Evolutionary conservation across 2,888 invertebrate genomes (phyloP).

Genomic region (Nineta flava): DNA sequence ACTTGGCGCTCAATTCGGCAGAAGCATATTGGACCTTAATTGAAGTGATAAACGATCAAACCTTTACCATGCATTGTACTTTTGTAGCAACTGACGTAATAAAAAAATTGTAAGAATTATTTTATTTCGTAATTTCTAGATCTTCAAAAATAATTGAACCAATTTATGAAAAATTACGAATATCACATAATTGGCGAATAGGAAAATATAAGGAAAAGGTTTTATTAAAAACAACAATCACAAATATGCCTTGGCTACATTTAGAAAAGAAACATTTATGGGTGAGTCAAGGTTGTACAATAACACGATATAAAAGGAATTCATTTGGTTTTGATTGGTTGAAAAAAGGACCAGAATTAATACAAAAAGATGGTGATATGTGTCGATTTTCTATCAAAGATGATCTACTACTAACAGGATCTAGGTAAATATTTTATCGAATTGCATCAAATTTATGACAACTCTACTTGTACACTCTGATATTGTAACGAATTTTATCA

Average conservation of each 20-base stretch:
- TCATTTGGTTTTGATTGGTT: constrained; percentile 12
- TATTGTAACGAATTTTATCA: too few relatives aligned
- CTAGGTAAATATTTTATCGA: constrained; percentile 20
- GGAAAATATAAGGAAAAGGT: constrained; percentile 33
- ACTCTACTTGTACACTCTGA: too few relatives aligned
- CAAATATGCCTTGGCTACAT: constrained; percentile 36
- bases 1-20: too few relatives aligned
- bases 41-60: too few relatives aligned
- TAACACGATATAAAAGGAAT: constrained; percentile 23
- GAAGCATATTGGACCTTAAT: too few relatives aligned
- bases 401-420: constrained; percentile 26
- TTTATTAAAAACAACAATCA: constrained; percentile 27
- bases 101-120: too few relatives aligned
- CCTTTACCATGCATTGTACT: too few relatives aligned
- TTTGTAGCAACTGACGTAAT: too few relatives aligned
- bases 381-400: constrained; percentile 29
- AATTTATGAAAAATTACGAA: constrained; percentile 24
- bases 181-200: constrained; percentile 37
- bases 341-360: constrained; percentile 13
- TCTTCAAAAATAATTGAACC: constrained; percentile 23
- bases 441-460: constrained; percentile 5
- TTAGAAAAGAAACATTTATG: constrained; percentile 33
- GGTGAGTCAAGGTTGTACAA: constrained; percentile 31
- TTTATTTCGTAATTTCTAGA: constrained; percentile 1
- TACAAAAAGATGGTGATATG: constrained; percentile 24